Evolutionary conservation across 2,113 vertebrate species (phyloP).

Genomic region (Equus quagga): DNA sequence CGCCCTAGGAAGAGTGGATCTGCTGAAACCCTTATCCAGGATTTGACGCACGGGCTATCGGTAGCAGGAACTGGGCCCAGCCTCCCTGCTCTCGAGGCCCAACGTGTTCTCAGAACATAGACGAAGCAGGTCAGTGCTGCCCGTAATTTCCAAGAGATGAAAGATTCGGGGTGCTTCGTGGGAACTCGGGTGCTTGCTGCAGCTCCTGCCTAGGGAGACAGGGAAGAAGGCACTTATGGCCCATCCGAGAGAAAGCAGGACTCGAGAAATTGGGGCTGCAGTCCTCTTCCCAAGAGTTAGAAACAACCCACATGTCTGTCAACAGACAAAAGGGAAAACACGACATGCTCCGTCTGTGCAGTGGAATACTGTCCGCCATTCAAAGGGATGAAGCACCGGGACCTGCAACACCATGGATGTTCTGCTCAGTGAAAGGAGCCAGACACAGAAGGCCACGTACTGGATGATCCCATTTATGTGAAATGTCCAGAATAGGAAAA

Average conservation of each 20-base stretch:
- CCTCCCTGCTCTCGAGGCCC: too few relatives aligned
- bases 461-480: not conserved
- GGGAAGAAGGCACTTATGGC: not conserved
- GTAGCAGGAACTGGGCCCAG: not conserved
- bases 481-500: not conserved
- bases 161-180: rapidly evolving
- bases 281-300: rapidly evolving
- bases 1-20: not conserved
- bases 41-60: rapidly evolving
- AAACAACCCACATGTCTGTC: too few relatives aligned
- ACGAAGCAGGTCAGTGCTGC: not conserved
- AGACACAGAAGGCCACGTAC: not conserved
- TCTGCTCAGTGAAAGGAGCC: not conserved
- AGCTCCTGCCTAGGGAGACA: not conserved
- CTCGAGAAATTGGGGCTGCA: rapidly evolving
- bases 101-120: rapidly evolving
- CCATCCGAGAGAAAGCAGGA: too few relatives aligned
- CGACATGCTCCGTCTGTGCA: rapidly evolving
- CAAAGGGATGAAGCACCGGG: rapidly evolving
- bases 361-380: rapidly evolving
- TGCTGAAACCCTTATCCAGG: not conserved
- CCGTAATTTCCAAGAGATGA: not conserved
- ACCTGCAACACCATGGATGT: rapidly evolving
- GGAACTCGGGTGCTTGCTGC: not conserved
- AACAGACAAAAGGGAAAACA: not conserved